These are phyloP conservation scores for Anthoscopus minutus DNA, from an alignment of 2,113 vertebrate genomes.

Conservation along the genomic window DNA sequence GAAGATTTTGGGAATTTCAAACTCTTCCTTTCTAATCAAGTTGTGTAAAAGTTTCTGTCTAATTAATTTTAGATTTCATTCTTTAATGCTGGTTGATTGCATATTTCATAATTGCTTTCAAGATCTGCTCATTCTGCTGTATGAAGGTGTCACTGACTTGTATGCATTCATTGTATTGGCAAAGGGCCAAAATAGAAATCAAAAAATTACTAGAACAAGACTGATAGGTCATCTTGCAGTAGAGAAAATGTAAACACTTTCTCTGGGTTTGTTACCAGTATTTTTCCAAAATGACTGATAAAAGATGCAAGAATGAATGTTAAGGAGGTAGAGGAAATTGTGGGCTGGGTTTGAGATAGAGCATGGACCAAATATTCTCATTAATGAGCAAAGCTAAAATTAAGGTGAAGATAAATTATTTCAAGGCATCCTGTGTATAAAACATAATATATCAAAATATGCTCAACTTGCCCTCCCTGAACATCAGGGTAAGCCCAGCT, in stretches of 20 bases:
- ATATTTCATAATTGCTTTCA: not conserved
- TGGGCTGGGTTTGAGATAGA: not conserved
- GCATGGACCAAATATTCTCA: not conserved
- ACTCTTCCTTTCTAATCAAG: not conserved
- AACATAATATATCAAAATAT: not conserved
- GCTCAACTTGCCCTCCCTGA: not conserved
- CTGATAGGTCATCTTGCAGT: not conserved
- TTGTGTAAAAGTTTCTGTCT: not conserved
- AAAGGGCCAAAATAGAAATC: not conserved
- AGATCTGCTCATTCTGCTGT: not conserved
- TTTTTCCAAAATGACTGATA: not conserved
- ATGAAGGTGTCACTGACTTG: not conserved
- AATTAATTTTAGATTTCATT: not conserved
- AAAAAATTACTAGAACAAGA: not conserved
- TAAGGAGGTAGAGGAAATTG: not conserved
- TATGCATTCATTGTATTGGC: not conserved
- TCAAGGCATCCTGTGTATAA: not conserved
- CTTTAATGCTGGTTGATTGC: not conserved
- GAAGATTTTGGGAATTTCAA: not conserved
- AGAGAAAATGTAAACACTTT: not conserved
- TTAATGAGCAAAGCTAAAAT: not conserved
- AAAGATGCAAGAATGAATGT: not conserved
- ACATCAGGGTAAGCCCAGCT: not conserved
- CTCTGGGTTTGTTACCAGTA: not conserved
- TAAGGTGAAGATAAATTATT: not conserved